Conservation (phyloP, 2,113 vertebrate genomes). For the Neofelis nebulosa region DNA sequence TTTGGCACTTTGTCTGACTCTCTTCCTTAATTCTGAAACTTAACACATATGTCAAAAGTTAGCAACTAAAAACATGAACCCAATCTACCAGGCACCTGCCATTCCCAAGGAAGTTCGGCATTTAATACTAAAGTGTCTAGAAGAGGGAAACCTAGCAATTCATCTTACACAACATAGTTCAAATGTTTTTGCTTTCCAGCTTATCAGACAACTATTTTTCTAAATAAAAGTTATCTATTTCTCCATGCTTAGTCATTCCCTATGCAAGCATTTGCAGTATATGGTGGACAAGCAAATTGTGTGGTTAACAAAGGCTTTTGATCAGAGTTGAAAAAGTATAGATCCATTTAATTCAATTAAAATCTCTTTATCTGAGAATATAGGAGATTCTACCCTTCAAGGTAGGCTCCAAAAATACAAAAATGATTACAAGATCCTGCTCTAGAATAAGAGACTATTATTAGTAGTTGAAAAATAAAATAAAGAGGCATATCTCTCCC, state of each 20-base stretch:
- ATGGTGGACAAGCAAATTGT: not conserved
- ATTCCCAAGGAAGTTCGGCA: constrained; percentile 20
- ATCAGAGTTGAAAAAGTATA: constrained; percentile 10
- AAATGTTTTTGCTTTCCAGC: constrained; percentile 30
- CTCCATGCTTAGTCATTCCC: not conserved
- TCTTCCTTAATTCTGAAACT: constrained; percentile 58
- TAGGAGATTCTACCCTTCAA: not conserved
- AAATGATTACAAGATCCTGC: not conserved
- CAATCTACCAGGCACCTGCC: accelerated
- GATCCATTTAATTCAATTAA: constrained; percentile 33
- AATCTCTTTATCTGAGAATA: constrained; percentile 16
- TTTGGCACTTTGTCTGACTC: constrained; percentile 57
- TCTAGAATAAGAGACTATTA: not conserved
- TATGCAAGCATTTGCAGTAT: not conserved
- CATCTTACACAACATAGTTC: not conserved
- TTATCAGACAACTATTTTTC: constrained; percentile 16
- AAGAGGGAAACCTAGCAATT: not conserved
- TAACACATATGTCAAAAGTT: constrained; percentile 58
- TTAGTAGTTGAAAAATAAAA: not conserved
- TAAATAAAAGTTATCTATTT: constrained; percentile 31
- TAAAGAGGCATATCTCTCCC: not conserved
- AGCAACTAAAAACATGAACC: constrained; percentile 24
- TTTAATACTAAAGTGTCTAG: not conserved
- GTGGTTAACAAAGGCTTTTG: not conserved
- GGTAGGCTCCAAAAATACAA: constrained; percentile 18